Evolutionary conservation across 2,797 vertebrate species (phyloP).

Genomic region (Takifugu rubripes): DNA sequence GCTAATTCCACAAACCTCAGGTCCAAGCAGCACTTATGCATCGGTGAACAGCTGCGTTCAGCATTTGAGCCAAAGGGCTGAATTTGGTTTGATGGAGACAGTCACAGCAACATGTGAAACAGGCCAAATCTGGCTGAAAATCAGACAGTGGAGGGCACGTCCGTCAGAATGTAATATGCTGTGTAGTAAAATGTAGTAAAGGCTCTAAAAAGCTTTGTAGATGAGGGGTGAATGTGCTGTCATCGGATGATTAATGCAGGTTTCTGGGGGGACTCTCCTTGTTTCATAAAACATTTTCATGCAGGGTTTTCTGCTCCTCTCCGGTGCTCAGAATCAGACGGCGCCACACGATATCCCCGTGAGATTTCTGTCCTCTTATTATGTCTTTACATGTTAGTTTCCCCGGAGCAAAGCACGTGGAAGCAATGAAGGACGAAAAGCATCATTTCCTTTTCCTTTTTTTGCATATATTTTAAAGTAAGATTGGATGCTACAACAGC

Average conservation of each 20-base stretch:
- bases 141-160: too few species aligned
- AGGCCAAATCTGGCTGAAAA: too few species aligned
- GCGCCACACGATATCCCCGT: neutral
- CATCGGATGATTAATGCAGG: slow-evolving; percentile 3
- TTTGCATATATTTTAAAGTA: slow-evolving; percentile 19
- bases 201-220: slow-evolving; percentile 11
- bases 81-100: too few species aligned
- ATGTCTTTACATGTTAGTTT: slow-evolving; percentile 12
- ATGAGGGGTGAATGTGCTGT: slow-evolving; percentile 27
- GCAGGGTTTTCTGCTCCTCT: slow-evolving; percentile 21
- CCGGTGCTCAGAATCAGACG: neutral
- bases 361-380: slow-evolving; percentile 5
- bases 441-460: slow-evolving; percentile 3
- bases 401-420: slow-evolving; percentile 7
- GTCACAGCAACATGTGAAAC: too few species aligned
- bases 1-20: too few species aligned
- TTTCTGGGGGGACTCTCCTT: slow-evolving; percentile 19
- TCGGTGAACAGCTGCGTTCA: too few species aligned
- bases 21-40: too few species aligned
- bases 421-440: slow-evolving; percentile 20
- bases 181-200: too few species aligned
- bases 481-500: slow-evolving; percentile 20
- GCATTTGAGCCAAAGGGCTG: too few species aligned
- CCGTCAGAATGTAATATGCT: too few species aligned
- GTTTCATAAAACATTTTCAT: slow-evolving; percentile 36